Evolutionary conservation across 2,797 vertebrate species (phyloP).

Genomic region (Tenualosa thibaudeaui): DNA sequence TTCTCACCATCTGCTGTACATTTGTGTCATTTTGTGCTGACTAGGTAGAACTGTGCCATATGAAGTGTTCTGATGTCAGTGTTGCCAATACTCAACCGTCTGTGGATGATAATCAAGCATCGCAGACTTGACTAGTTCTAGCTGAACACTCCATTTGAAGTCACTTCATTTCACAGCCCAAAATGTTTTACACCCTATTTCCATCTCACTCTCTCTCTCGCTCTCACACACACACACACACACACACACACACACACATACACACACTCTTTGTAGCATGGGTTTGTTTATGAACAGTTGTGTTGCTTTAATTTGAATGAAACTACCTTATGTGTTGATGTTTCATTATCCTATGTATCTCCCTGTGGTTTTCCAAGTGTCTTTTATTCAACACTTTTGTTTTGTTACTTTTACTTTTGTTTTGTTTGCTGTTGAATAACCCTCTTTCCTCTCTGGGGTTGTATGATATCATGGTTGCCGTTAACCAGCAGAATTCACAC

Average conservation of each 20-base stretch:
- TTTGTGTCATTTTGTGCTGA: neutral
- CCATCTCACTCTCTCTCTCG: neutral
- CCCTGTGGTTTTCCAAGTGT: neutral
- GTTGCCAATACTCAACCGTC: neutral
- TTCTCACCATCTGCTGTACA: neutral
- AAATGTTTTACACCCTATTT: neutral
- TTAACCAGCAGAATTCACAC: neutral
- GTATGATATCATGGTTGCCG: neutral
- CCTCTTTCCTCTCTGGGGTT: neutral
- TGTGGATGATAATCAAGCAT: neutral
- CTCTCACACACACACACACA: neutral
- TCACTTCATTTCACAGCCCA: neutral
- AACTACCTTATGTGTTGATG: neutral
- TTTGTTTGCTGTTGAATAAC: neutral
- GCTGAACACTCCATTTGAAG: neutral
- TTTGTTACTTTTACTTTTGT: too few relatives aligned
- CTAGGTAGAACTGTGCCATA: neutral
- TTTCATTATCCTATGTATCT: neutral
- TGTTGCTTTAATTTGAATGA: neutral
- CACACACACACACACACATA: neutral
- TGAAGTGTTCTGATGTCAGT: neutral
- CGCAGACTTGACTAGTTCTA: neutral
- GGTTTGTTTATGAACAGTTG: neutral
- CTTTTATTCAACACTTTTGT: neutral
- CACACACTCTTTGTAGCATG: neutral